Evolutionary conservation across 2,113 vertebrate species (phyloP).

Genomic region (Tiliqua scincoides): DNA sequence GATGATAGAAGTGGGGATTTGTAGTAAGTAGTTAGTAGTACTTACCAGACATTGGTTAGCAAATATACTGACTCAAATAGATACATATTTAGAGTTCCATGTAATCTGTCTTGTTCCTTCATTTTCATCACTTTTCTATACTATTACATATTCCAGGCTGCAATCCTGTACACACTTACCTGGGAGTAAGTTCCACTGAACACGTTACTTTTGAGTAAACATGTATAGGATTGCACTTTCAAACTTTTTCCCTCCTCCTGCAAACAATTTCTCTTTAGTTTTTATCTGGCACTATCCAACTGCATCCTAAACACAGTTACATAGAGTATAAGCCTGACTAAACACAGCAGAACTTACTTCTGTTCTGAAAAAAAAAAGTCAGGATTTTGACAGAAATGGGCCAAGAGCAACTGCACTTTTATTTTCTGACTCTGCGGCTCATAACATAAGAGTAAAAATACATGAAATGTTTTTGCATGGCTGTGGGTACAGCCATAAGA

Average conservation of each 20-base stretch:
- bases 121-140: not conserved
- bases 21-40: too few relatives aligned
- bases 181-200: too few relatives aligned
- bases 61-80: too few relatives aligned
- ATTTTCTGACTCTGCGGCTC: not conserved
- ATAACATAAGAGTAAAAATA: not conserved
- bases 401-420: not conserved
- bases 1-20: too few relatives aligned
- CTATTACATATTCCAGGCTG: not conserved
- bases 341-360: too few relatives aligned
- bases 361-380: too few relatives aligned
- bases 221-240: not conserved
- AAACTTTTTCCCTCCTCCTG: not conserved
- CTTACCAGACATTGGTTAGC: too few relatives aligned
- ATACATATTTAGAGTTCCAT: not conserved
- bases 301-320: not conserved
- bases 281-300: not conserved
- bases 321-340: not conserved
- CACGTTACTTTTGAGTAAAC: too few relatives aligned
- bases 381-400: not conserved
- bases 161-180: too few relatives aligned
- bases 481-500: not conserved
- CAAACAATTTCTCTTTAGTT: not conserved
- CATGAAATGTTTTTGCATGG: not conserved
- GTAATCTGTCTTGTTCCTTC: slow-evolving; percentile 1